Evolutionary conservation across 2,797 vertebrate genomes (phyloP).

Genomic region (Acanthurus tractus): DNA sequence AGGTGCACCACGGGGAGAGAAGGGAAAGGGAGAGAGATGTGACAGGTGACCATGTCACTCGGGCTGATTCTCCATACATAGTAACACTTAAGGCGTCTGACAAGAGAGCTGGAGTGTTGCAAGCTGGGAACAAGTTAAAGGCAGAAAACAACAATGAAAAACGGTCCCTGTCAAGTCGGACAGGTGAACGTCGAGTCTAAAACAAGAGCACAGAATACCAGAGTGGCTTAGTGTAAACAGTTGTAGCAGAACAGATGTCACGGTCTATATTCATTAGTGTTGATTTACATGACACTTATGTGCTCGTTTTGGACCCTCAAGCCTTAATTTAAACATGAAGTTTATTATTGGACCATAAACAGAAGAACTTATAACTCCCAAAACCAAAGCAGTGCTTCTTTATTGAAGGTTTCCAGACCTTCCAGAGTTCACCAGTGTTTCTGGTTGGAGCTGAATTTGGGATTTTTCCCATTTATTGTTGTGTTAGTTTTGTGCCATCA

Average conservation of each 20-base stretch:
- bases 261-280: neutral
- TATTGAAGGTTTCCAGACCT: neutral
- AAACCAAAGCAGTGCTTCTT: neutral
- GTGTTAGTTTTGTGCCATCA: too few relatives aligned
- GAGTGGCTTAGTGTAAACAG: neutral
- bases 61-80: constrained; percentile 64
- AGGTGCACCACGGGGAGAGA: constrained; percentile 61
- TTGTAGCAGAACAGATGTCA: neutral
- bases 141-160: neutral
- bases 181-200: neutral
- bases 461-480: neutral
- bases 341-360: neutral
- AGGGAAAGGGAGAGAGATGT: constrained; percentile 36
- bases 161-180: neutral
- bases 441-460: too few relatives aligned
- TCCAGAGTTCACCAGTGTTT: neutral
- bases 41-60: constrained; percentile 70
- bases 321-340: too few relatives aligned
- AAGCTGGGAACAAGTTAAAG: constrained; percentile 35
- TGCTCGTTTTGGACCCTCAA: neutral
- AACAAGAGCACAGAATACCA: neutral
- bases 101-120: constrained; percentile 34
- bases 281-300: neutral
- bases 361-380: neutral
- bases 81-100: constrained; percentile 72